Conservation (phyloP, 2,113 vertebrate genomes). For the Pomatorhinus ruficollis region DNA sequence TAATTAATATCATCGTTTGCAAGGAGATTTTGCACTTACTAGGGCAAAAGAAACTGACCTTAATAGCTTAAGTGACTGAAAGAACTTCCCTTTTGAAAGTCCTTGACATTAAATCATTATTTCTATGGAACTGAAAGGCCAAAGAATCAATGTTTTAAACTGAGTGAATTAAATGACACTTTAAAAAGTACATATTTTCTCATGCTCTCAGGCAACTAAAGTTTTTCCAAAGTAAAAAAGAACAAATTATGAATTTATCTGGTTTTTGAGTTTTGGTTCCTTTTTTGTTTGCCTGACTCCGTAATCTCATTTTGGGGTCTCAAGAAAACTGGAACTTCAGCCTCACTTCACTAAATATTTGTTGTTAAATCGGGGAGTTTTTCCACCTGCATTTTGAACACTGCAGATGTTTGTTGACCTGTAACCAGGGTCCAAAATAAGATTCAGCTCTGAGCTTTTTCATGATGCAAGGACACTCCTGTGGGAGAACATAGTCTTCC, state of each 20-base stretch:
- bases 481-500: neutral
- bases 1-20: neutral
- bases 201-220: neutral
- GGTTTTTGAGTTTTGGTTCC: fast-evolving
- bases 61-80: neutral
- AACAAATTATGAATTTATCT: neutral
- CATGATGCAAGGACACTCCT: neutral
- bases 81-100: neutral
- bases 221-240: neutral
- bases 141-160: neutral
- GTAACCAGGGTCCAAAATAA: neutral
- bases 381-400: neutral
- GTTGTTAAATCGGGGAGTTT: neutral
- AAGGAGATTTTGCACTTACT: neutral
- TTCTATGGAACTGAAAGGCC: neutral
- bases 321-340: neutral
- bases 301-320: neutral
- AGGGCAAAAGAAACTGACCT: neutral
- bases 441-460: neutral
- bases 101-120: neutral
- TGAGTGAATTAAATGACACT: neutral
- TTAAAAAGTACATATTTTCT: neutral
- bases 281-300: neutral
- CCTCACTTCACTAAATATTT: neutral
- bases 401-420: neutral